These are phyloP conservation scores for Panagrolaimus sp. DNA, from an alignment of 1,140 invertebrate species.

Conservation along the genomic window DNA sequence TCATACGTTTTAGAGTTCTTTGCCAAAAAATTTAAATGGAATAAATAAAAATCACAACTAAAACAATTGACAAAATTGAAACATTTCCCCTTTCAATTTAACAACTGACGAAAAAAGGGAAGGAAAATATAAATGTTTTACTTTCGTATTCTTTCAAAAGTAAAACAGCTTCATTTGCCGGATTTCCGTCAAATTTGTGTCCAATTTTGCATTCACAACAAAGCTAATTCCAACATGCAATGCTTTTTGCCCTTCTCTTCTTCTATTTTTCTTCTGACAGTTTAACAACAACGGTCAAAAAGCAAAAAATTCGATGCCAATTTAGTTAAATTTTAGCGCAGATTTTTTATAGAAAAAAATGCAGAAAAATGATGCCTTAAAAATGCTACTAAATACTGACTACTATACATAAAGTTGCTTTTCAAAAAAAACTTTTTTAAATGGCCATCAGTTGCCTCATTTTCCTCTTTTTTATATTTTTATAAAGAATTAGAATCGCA, in stretches of 20 bases:
- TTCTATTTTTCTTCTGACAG: neutral
- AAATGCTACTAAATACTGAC: too few relatives aligned
- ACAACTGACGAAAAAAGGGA: too few relatives aligned
- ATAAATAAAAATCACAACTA: too few relatives aligned
- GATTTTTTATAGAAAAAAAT: constrained; percentile 4
- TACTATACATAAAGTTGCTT: neutral
- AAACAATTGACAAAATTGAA: neutral
- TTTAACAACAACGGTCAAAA: too few relatives aligned
- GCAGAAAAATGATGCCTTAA: too few relatives aligned
- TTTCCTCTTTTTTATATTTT: neutral
- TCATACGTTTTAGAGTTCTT: neutral
- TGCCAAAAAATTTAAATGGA: neutral
- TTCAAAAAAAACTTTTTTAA: neutral
- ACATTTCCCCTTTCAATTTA: neutral
- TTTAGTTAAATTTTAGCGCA: neutral
- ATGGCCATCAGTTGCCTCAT: neutral
- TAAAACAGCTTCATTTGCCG: constrained; percentile 8
- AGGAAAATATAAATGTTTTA: neutral
- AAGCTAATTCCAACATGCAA: constrained; percentile 7
- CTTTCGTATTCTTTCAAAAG: neutral
- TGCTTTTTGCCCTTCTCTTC: neutral
- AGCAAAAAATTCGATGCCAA: constrained; percentile 11
- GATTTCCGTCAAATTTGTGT: constrained; percentile 5
- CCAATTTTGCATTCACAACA: neutral
- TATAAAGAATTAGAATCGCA: neutral